These are phyloP conservation scores for Cynocephalus volans DNA, from an alignment of 2,113 vertebrate genomes.

Conservation along the genomic window DNA sequence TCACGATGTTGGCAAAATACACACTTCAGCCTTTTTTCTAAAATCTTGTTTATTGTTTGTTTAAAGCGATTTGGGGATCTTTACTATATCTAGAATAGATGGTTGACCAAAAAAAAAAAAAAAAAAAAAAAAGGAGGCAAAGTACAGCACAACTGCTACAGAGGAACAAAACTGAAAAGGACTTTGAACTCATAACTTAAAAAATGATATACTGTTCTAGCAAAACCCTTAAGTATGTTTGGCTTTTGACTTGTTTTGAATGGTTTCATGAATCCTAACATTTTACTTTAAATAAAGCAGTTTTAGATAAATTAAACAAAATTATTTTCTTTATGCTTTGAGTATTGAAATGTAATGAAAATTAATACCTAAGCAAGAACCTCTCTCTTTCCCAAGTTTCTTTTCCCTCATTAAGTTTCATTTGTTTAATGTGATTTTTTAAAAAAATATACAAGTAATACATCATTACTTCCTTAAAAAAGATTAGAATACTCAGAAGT, in stretches of 20 bases:
- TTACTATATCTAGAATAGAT: neutral
- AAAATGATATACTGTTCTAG: conserved; percentile 4
- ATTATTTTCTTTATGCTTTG: conserved; percentile 42
- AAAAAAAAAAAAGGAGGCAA: neutral
- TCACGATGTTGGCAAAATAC: neutral
- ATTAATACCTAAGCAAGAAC: neutral
- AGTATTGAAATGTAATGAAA: conserved; percentile 17
- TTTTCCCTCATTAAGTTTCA: neutral
- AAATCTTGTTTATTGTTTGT: conserved; percentile 32
- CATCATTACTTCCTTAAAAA: neutral
- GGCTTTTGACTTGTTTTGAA: conserved; percentile 41
- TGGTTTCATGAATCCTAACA: conserved; percentile 35
- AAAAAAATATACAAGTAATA: neutral
- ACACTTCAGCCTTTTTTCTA: neutral
- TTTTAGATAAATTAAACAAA: conserved; percentile 17
- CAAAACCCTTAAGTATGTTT: conserved; percentile 39
- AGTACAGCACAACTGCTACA: neutral
- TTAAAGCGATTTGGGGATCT: neutral
- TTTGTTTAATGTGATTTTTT: conserved; percentile 23
- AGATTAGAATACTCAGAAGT: neutral
- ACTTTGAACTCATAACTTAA: neutral
- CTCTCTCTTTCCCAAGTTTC: neutral
- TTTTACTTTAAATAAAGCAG: conserved; percentile 59
- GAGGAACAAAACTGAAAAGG: neutral
- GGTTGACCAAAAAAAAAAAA: neutral